Base-by-base conservation (phyloP, 37 sponge, comb jelly and placozoan species). In the Oscarella lobularis region DNA sequence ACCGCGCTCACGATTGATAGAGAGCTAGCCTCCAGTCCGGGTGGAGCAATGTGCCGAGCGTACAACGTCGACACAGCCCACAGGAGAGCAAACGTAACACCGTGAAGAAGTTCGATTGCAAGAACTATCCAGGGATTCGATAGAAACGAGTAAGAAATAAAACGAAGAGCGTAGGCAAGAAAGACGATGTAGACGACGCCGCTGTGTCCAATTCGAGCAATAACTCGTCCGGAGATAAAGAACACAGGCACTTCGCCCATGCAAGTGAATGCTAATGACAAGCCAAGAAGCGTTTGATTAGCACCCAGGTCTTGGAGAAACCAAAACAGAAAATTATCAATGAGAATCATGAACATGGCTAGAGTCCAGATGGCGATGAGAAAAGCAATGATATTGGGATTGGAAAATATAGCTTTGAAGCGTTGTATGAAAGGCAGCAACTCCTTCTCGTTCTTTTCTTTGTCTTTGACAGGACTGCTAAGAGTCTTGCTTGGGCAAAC, bases 1-100 rank as follows among this genome's bases (percentile, higher is more conserved):
- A 68, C 6, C 4, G 33, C 71, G 29, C 4, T n/a, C 6, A 68
- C 5, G n/a, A 68, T 14, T 29, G 29, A 5, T 14, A 34, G 71
- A 5, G 31, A 14, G 33, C 29, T 68, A 30, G 71, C 71, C 6
- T 5, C 6, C 71, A 68, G 6, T 34, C 33, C 33, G 29, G 71
- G 71, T 14, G 71, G 71, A 4, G 71, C 71, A 4, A n/a, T 68
- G 5, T 68, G 5, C 29, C 31, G n/a, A 14, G n/a, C 6, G 29
- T n/a, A 68, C 4, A 34, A 68, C 6, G 29, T 14, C n/a, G n/a
- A 5, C 4, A 4, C 6, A 14, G 71, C 6, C 71, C 71, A 68
- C 71, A 68, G n/a, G 33, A 68, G 71, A 32, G 71, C 71, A 68
- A 68, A 68, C 4, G n/a, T 29, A n/a, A 68, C 71, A n/a, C 71